Evolutionary conservation across 2,888 invertebrate species (phyloP).

Genomic region (Eupithecia tripunctaria): DNA sequence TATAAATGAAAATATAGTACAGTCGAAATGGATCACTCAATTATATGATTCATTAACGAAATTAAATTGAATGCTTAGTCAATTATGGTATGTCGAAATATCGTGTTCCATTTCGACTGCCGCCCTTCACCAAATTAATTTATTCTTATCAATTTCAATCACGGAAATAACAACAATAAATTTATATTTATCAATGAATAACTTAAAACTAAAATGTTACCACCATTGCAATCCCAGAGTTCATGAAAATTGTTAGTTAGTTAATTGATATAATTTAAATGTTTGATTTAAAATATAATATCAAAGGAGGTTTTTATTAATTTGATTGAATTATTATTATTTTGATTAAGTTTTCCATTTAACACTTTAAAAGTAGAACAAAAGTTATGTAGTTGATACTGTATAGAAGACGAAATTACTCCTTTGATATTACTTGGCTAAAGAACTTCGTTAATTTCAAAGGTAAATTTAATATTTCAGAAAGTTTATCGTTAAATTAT

Average conservation of each 20-base stretch:
- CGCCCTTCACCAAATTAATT: conserved; percentile 37
- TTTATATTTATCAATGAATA: conserved; percentile 32
- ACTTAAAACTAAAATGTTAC: conserved; percentile 36
- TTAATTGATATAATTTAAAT: conserved; percentile 36
- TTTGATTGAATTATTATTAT: neutral
- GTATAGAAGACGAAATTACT: conserved; percentile 31
- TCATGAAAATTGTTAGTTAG: conserved; percentile 41
- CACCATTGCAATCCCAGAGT: conserved; percentile 43
- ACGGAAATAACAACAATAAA: conserved; percentile 25
- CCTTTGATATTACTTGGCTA: conserved; percentile 68
- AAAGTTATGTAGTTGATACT: neutral
- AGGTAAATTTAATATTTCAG: conserved; percentile 55
- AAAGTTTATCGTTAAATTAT: conserved; percentile 52
- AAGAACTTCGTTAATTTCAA: conserved; percentile 60
- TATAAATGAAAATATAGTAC: conserved; percentile 38
- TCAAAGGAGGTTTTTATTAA: conserved; percentile 32
- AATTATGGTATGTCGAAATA: conserved; percentile 6
- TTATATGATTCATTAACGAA: neutral
- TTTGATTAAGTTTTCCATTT: neutral
- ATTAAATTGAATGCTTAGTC: neutral
- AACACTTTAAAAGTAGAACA: neutral
- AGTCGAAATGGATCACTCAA: conserved; percentile 44
- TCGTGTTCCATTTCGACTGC: conserved; percentile 40
- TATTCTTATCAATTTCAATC: conserved; percentile 38
- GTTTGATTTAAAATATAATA: conserved; percentile 32